Evolutionary conservation across 1,140 invertebrate species (phyloP), one percentile per base, ranked within the genome.

Genomic region (Papilio polytes): DNA sequence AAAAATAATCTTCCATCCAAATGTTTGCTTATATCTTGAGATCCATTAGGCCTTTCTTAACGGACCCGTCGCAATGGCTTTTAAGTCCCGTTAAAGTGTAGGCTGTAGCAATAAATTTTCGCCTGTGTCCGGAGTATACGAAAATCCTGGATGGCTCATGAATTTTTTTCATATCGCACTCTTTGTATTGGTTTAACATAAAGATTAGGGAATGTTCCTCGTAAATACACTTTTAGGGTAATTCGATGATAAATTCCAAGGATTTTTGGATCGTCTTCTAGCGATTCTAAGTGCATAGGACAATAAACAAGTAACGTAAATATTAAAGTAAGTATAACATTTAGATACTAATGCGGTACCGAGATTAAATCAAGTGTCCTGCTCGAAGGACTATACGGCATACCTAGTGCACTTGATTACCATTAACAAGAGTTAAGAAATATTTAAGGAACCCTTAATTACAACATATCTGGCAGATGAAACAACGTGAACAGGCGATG

Each of bases 21-120:
- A 76, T 78, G 76, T 78, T 78, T 78, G 76, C 76, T 78, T 59
- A 78, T 59, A 78, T 78, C 76, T 78, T 59, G 51, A 78, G 76
- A 59, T 59, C 76, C 76, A 78, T 78, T 78, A 78, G 76, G 31
- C 76, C 41, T 78, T 78, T 78, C 76, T 78, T 78, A 78, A 78
- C 76, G 76, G 76, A 78, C 76, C 53, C 76, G 26, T 36, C 76
- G 74, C 76, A 41, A 78, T 41, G 76, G 76, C 76, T 78, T 78
- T 78, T 78, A 78, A 78, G 76, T 78, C 76, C 76, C 76, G 76
- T 78, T 78, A 78, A 78, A 56, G 31, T 59, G 76, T 59, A 41
- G 76, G 51, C 53, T 78, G 36, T 78, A 59, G 77, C 56, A 63
- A 78, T 78, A 78, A 78, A 78, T 78, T 78, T 78, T 78, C 77